Evolutionary conservation across 2,888 invertebrate species (phyloP), one percentile per base, ranked within the genome.

Genomic region (Baronia brevicornis): DNA sequence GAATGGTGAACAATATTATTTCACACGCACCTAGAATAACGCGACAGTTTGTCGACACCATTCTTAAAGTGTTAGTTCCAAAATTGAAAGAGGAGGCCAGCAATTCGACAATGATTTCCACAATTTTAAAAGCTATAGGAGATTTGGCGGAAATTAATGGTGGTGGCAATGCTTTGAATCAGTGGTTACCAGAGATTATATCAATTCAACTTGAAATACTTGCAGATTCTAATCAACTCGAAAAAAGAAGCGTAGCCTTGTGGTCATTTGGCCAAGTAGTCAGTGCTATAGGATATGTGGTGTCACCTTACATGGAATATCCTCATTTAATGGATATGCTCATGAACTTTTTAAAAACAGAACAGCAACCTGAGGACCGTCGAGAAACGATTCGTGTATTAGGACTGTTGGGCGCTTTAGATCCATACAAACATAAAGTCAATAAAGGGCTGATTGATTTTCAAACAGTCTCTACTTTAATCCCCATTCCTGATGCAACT

Each of bases 351-450:
- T 84, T 99, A 21, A 98, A 97, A 82, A 96, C 96, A 0, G 99
- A 99, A 63, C 97, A 97, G 60, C 92, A 95, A 33, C 88, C 90
- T 0, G 88, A 91, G 29, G 95, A 97, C 33, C 86, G 95, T 12
- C 84, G 94, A 14, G 94, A 98, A 84, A 97, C 96, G 0, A 95
- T 99, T 38, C 87, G 97, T 18, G 96, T 98, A 4, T 79, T 99
- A 13, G 99, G 99, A 1, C 79, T 98, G 5, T 84, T 99, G 1
- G 99, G 99, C 3, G 98, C 98, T 0, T 86, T 99, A 51, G 99
- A 99, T 86, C 99, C 99, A 0, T 99, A 98, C 77, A 95, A 95
- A 58, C 96, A 98, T 65, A 98, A 97, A 82, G 94, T 98, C 77
- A 96, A 95, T 69, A 89, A 95, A 40, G 98, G 98, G 0, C 87